Conservation (phyloP, 2,113 vertebrate genomes). For the Pandion haliaetus region DNA sequence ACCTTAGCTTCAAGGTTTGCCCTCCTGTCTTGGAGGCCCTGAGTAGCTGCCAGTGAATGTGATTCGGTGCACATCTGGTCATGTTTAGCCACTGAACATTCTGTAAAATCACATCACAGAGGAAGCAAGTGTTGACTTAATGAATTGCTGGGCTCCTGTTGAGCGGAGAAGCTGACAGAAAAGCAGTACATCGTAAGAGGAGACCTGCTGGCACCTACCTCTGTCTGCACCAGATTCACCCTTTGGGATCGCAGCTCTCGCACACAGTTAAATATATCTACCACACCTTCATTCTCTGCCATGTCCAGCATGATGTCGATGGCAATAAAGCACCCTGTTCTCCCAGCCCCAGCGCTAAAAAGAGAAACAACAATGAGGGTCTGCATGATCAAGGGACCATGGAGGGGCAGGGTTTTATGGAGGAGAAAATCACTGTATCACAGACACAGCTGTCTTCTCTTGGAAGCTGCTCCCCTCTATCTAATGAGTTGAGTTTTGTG, state of each 20-base stretch:
- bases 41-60: neutral
- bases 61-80: neutral
- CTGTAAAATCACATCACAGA: neutral
- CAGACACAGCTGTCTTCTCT: neutral
- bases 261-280: slow-evolving; percentile 98
- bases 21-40: neutral
- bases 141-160: neutral
- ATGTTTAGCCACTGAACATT: neutral
- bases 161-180: neutral
- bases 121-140: neutral
- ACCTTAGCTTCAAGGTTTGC: neutral
- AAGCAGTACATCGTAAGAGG: neutral
- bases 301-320: slow-evolving; percentile 99
- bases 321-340: slow-evolving; percentile 95
- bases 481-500: neutral
- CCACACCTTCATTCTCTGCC: slow-evolving; percentile 97
- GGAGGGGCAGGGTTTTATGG: neutral
- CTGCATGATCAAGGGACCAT: neutral
- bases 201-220: slow-evolving; percentile 76
- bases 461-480: neutral
- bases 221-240: slow-evolving; percentile 96
- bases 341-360: slow-evolving; percentile 89
- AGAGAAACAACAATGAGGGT: neutral
- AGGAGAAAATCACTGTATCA: neutral
- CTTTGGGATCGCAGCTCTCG: slow-evolving; percentile 94